Percentiles rank a stretch among this genome's conserved stretches.
Conservation (phyloP, 2,888 invertebrate species). For the Morpho helenor region DNA sequence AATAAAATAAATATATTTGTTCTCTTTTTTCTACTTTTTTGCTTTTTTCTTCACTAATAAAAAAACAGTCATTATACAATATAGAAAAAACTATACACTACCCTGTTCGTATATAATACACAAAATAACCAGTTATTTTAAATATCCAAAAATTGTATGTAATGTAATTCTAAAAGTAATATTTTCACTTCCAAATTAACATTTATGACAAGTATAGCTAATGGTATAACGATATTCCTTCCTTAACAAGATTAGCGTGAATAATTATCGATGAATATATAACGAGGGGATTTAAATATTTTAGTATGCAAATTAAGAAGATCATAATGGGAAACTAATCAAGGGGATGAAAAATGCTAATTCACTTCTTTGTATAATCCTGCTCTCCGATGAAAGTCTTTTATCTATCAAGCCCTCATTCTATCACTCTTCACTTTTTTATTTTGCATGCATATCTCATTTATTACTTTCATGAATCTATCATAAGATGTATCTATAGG, state of each 20-base stretch:
- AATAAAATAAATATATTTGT: no score
- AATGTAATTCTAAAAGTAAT: background rate
- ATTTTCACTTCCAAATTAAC: background rate
- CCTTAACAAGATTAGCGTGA: slow-evolving; percentile 14
- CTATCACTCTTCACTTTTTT: no score
- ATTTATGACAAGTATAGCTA: background rate
- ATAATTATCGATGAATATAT: slow-evolving; percentile 18
- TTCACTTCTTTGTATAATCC: background rate
- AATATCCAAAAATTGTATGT: background rate
- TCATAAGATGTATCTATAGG: no score
- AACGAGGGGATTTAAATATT: slow-evolving; percentile 18
- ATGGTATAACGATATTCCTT: slow-evolving; percentile 12
- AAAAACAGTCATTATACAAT: no score
- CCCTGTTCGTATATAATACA: no score
- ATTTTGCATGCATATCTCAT: no score
- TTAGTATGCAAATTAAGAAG: slow-evolving; percentile 22
- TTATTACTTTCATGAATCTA: no score
- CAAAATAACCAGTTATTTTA: background rate
- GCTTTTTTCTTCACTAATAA: no score
- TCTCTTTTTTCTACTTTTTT: no score
- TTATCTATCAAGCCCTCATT: no score
- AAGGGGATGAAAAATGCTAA: slow-evolving; percentile 12
- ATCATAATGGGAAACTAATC: slow-evolving; percentile 17
- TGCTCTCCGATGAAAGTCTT: no score
- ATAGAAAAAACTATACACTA: no score